Conservation (phyloP, 2,113 vertebrate genomes). For the Axis porcinus region DNA sequence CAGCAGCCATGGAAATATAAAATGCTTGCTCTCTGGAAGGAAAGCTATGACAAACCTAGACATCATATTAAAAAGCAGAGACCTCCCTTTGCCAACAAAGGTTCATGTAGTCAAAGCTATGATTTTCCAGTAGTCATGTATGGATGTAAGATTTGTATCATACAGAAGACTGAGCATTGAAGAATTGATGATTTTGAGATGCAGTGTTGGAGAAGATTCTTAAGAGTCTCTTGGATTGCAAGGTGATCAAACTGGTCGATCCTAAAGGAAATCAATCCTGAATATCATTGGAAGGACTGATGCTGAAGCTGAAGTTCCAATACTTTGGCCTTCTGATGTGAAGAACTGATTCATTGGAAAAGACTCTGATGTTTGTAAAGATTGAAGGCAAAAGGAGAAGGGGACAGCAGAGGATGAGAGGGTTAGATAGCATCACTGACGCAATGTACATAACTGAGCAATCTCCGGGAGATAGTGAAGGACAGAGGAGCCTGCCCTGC, state of each 20-base stretch:
- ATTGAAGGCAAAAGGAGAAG: background rate
- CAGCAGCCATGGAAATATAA: background rate
- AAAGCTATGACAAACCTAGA: background rate
- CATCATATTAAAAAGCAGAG: background rate
- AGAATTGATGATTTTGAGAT: background rate
- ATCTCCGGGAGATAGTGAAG: background rate
- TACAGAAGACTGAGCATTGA: background rate
- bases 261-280: background rate
- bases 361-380: background rate
- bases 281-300: background rate
- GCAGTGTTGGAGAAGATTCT: background rate
- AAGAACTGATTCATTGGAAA: background rate
- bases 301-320: background rate
- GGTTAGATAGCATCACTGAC: background rate
- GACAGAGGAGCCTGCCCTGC: background rate
- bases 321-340: background rate
- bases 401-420: background rate
- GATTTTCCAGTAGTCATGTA: background rate
- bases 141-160: background rate
- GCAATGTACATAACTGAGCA: background rate
- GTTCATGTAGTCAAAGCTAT: background rate
- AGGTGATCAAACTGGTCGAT: background rate
- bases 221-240: background rate
- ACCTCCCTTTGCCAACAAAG: background rate
- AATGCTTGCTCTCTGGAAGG: background rate